These are phyloP conservation scores for Drosophila rhopaloa DNA, from an alignment of 1,140 invertebrate genomes.

Conservation along the genomic window DNA sequence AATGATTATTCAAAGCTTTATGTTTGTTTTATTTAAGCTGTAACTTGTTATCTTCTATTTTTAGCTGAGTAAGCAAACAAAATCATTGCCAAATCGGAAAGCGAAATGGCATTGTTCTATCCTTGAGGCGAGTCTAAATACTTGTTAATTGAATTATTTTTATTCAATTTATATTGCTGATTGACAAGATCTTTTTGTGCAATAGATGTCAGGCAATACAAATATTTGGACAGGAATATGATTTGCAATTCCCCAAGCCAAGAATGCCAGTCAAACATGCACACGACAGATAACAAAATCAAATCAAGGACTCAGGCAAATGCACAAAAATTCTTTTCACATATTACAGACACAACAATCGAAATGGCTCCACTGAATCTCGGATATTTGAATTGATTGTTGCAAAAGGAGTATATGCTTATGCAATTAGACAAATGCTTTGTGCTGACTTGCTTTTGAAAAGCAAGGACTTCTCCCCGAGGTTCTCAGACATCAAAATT, in stretches of 20 bases:
- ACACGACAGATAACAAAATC: slow-evolving; percentile 23
- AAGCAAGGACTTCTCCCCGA: neutral
- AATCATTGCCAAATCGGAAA: slow-evolving; percentile 8
- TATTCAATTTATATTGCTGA: slow-evolving; percentile 23
- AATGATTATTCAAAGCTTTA: neutral
- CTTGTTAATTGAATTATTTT: slow-evolving; percentile 43
- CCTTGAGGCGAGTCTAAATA: neutral
- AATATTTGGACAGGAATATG: slow-evolving; percentile 37
- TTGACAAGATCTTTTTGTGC: slow-evolving; percentile 17
- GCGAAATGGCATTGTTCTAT: slow-evolving; percentile 14
- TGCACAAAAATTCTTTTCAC: slow-evolving; percentile 19
- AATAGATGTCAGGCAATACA: slow-evolving; percentile 24
- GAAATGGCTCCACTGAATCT: neutral
- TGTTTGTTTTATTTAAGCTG: neutral
- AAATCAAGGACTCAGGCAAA: slow-evolving; percentile 23
- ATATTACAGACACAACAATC: slow-evolving; percentile 1
- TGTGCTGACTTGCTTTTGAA: slow-evolving; percentile 15
- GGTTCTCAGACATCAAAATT: slow-evolving; percentile 1
- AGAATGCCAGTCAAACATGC: slow-evolving; percentile 33
- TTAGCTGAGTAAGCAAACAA: slow-evolving; percentile 13
- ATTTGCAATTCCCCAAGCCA: slow-evolving; percentile 27
- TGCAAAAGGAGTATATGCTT: neutral
- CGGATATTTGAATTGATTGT: neutral
- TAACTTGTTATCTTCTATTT: slow-evolving; percentile 16
- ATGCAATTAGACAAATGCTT: slow-evolving; percentile 23